phyloP scores from a whole-genome alignment of 2,888 invertebrate species.

The Erebia palarica region DNA sequence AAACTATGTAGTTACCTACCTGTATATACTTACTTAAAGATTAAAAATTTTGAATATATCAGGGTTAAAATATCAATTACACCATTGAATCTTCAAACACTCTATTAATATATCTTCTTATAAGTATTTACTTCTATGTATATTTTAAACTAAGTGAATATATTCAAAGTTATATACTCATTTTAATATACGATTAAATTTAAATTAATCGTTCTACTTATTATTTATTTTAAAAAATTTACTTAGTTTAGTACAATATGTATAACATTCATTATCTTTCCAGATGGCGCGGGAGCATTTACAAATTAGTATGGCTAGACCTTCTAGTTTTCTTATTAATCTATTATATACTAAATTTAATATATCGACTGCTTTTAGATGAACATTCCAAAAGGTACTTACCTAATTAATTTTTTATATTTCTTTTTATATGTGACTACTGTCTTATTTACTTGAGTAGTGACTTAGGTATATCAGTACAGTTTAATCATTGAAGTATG shows the following conservation, averaged over 20 bases:
- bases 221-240: not conserved
- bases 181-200: no score
- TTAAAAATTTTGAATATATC: not conserved
- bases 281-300: constrained; percentile 97
- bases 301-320: constrained; percentile 96
- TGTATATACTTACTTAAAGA: not conserved
- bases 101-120: no score
- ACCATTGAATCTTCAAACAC: no score
- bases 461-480: no score
- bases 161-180: no score
- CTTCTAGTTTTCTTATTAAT: constrained; percentile 89
- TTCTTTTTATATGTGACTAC: constrained; percentile 34
- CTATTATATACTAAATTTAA: constrained; percentile 90
- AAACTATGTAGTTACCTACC: not conserved
- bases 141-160: no score
- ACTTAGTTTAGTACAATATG: not conserved
- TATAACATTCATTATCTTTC: constrained; percentile 51
- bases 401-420: constrained; percentile 8
- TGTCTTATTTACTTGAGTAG: not conserved
- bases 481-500: no score
- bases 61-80: no score
- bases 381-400: constrained; percentile 86
- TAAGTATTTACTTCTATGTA: no score
- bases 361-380: constrained; percentile 88
- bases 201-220: no score